These are phyloP conservation scores for Protophormia terraenovae DNA, from an alignment of 2,888 invertebrate species.

Conservation along the genomic window DNA sequence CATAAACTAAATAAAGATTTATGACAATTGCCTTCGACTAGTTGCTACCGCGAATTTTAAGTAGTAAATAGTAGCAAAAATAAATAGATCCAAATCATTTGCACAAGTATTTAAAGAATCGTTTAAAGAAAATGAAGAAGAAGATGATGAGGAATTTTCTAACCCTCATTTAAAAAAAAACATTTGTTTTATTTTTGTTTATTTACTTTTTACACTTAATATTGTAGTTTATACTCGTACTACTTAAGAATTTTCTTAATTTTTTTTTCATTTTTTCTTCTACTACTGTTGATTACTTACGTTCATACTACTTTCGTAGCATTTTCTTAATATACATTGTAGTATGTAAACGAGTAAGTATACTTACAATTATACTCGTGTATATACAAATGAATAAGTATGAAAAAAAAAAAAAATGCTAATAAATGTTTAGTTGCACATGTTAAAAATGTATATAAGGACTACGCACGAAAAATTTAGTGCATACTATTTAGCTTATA, in stretches of 20 bases:
- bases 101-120: slow-evolving; percentile 39
- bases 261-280: slow-evolving; percentile 2
- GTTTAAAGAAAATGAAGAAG: background rate
- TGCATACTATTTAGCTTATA: too few relatives aligned
- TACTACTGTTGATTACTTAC: background rate
- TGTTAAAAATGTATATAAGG: too few relatives aligned
- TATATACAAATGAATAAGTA: background rate
- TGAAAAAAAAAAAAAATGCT: background rate
- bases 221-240: slow-evolving; percentile 26
- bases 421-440: too few relatives aligned
- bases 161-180: slow-evolving; percentile 42
- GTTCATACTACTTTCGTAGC: background rate
- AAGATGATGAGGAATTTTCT: background rate
- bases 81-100: slow-evolving; percentile 26
- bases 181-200: slow-evolving; percentile 43
- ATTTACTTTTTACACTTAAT: slow-evolving; percentile 6
- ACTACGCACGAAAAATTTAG: too few relatives aligned
- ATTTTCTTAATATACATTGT: background rate
- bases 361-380: background rate
- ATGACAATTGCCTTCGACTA: slow-evolving; percentile 43
- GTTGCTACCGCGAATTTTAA: slow-evolving; percentile 35
- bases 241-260: background rate
- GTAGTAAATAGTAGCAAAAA: background rate
- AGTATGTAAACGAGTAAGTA: background rate
- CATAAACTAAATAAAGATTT: slow-evolving; percentile 58